Conservation (phyloP, 2,113 vertebrate species). For the Dolichallabes microphthalmus region DNA sequence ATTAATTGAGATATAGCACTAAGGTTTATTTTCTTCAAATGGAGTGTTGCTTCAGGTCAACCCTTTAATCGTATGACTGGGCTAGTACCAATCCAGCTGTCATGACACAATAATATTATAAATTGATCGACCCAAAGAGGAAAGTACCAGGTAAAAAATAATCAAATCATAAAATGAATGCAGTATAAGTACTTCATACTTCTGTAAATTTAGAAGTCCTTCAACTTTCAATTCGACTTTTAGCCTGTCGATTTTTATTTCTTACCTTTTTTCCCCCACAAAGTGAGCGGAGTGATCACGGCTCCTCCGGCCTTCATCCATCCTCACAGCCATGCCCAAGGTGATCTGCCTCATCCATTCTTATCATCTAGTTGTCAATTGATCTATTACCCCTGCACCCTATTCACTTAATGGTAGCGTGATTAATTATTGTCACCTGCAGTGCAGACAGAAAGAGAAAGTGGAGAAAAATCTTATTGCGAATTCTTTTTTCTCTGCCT, state of each 20-base stretch:
- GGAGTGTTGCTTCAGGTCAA: neutral
- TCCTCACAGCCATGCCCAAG: constrained; percentile 65
- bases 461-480: constrained; percentile 51
- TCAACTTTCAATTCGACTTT: neutral
- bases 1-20: neutral
- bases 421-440: constrained; percentile 71
- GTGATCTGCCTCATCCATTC: constrained; percentile 74
- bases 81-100: neutral
- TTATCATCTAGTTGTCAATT: constrained; percentile 77
- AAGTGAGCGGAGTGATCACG: constrained; percentile 47
- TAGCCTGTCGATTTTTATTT: neutral
- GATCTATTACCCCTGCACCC: constrained; percentile 73
- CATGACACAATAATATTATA: neutral
- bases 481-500: constrained; percentile 16
- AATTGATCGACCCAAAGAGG: neutral
- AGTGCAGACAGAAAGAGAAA: constrained; percentile 46
- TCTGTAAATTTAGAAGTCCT: neutral
- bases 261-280: constrained; percentile 21
- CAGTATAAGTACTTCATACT: neutral
- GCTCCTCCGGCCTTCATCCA: constrained; percentile 48
- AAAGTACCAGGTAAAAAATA: neutral
- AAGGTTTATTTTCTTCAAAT: neutral
- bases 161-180: neutral
- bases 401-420: constrained; percentile 69
- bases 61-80: neutral